Evolutionary conservation across 2,888 invertebrate genomes (phyloP).

Genomic region (Oxytorus armatus): DNA sequence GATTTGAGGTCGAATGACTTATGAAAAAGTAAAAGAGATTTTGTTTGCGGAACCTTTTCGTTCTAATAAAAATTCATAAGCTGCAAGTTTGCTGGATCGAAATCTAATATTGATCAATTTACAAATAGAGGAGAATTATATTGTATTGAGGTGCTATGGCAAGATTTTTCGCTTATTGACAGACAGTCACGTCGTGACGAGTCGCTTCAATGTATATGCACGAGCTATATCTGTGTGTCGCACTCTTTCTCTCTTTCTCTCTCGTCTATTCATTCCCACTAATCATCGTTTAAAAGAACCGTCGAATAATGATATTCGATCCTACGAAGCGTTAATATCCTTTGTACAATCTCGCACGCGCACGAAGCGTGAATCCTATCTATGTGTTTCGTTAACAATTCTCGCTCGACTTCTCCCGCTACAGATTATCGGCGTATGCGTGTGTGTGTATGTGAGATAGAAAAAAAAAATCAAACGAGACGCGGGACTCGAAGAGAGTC

Average conservation of each 20-base stretch:
- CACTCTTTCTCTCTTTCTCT: constrained; percentile 6
- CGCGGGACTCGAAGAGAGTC: constrained; percentile 16
- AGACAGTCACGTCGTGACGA: constrained; percentile 2
- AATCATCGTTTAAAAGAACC: constrained; percentile 48
- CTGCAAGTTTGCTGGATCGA: not conserved
- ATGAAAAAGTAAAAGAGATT: not conserved
- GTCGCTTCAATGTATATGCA: constrained; percentile 2
- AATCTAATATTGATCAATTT: not conserved
- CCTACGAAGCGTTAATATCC: constrained; percentile 53
- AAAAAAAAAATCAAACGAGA: constrained; percentile 41
- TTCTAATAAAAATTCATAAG: constrained; percentile 13
- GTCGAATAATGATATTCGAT: constrained; percentile 54
- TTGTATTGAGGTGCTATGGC: constrained; percentile 5
- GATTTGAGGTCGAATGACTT: not conserved
- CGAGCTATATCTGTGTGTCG: not conserved
- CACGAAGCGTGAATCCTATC: constrained; percentile 61
- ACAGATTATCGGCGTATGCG: constrained; percentile 39
- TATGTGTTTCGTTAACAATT: constrained; percentile 62
- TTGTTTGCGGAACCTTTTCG: not conserved
- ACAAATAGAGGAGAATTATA: not conserved
- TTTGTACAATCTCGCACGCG: constrained; percentile 51
- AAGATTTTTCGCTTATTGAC: constrained; percentile 9
- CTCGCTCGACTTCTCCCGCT: constrained; percentile 23
- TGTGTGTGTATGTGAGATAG: not conserved
- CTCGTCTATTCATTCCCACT: constrained; percentile 47